Evolutionary conservation across 2,888 invertebrate genomes (phyloP).

Genomic region (Dasysyrphus albostriatus): DNA sequence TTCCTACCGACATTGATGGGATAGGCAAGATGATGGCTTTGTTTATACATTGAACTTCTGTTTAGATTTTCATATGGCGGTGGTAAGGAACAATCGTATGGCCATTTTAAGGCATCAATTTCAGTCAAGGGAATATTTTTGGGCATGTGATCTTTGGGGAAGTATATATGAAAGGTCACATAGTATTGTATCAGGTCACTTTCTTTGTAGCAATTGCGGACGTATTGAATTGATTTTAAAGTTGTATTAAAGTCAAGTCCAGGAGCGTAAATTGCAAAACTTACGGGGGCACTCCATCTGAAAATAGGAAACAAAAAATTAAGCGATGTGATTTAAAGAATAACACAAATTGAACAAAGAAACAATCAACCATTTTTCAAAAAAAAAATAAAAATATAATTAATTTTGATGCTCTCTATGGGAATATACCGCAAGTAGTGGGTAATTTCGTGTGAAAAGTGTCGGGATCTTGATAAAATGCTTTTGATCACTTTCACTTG

Average conservation of each 20-base stretch:
- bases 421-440: no score
- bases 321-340: no score
- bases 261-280: slow-evolving; percentile 87
- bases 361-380: no score
- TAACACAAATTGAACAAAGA: no score
- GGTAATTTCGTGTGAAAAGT: no score
- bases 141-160: slow-evolving; percentile 86
- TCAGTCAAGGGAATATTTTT: slow-evolving; percentile 79
- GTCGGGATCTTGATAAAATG: no score
- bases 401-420: no score
- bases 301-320: background rate
- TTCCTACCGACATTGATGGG: slow-evolving; percentile 95
- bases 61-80: slow-evolving; percentile 78
- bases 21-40: slow-evolving; percentile 90
- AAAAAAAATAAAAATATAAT: no score
- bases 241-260: slow-evolving; percentile 86
- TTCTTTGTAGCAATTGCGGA: slow-evolving; percentile 85
- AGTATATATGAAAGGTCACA: slow-evolving; percentile 88
- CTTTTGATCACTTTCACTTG: no score
- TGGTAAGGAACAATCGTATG: slow-evolving; percentile 75
- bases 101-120: slow-evolving; percentile 77
- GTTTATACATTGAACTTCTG: slow-evolving; percentile 87
- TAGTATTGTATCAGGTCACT: slow-evolving; percentile 85
- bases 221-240: slow-evolving; percentile 86
- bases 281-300: slow-evolving; percentile 88